phyloP scores from a whole-genome alignment of 2,888 invertebrate genomes.

The Syritta pipiens region DNA sequence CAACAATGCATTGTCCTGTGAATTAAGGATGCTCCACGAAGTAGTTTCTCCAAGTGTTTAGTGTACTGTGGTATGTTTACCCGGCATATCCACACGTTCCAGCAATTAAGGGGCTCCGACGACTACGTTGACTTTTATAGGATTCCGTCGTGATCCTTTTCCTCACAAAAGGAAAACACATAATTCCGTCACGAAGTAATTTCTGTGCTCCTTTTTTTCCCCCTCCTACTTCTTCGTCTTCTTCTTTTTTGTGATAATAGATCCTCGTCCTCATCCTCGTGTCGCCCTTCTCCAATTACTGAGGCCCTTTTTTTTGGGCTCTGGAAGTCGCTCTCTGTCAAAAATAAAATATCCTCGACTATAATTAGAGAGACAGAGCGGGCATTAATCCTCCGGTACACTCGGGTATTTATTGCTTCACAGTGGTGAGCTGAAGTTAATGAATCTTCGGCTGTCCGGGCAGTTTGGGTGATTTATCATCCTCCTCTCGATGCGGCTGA shows the following conservation, averaged over 20 bases:
- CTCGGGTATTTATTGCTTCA: too few species aligned
- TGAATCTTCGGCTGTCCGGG: too few species aligned
- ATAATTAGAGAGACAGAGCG: conserved; percentile 1
- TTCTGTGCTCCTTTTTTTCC: background rate
- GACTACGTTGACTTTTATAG: background rate
- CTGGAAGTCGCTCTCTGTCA: too few species aligned
- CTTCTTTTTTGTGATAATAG: background rate
- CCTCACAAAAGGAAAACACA: background rate
- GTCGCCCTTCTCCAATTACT: background rate
- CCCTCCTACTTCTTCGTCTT: background rate
- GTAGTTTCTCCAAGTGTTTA: background rate
- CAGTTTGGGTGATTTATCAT: too few species aligned
- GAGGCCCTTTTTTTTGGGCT: background rate
- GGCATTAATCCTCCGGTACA: too few species aligned
- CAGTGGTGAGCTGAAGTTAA: too few species aligned
- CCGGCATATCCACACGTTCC: background rate
- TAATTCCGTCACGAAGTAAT: conserved; percentile 8
- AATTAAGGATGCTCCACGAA: conserved; percentile 1
- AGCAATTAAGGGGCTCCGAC: background rate
- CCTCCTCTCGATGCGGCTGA: too few species aligned
- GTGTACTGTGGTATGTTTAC: background rate
- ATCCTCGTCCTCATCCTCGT: background rate
- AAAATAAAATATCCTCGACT: background rate
- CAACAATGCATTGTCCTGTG: background rate
- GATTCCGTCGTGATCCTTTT: background rate